phyloP scores from a whole-genome alignment of 2,888 invertebrate genomes.

The Hecatera dysodea region DNA sequence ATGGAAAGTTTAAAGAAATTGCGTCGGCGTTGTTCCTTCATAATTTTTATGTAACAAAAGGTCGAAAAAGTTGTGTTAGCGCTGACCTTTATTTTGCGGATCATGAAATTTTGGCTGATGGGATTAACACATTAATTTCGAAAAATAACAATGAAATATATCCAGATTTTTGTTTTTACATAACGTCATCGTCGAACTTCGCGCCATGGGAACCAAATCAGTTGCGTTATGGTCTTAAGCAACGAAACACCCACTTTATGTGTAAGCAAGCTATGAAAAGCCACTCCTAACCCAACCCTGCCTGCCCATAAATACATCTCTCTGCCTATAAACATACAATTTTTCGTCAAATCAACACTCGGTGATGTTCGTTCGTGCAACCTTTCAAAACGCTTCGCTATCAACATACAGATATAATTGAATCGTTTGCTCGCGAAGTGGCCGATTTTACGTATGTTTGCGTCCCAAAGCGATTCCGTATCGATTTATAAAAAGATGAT shows the following conservation, averaged over 20 bases:
- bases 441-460: constrained; percentile 59
- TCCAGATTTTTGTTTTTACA: not conserved
- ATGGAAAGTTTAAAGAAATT: constrained; percentile 10
- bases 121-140: not conserved
- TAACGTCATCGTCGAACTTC: not conserved
- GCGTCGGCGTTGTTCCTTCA: not conserved
- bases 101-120: not conserved
- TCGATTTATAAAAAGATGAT: constrained; percentile 57
- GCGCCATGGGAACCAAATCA: not conserved
- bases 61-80: not conserved
- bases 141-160: not conserved
- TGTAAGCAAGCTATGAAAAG: constrained; percentile 4
- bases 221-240: not conserved
- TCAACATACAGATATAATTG: constrained; percentile 61
- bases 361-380: constrained; percentile 35
- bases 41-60: not conserved
- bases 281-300: constrained; percentile 1
- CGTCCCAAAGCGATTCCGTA: constrained; percentile 56
- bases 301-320: constrained; percentile 23
- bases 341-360: constrained; percentile 54
- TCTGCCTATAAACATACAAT: constrained; percentile 45
- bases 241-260: not conserved
- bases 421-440: constrained; percentile 62
- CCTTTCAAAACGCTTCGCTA: constrained; percentile 54
- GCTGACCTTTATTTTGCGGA: not conserved